These are phyloP conservation scores for Halcyon smyrnensis DNA, from an alignment of 2,797 vertebrate species.

Conservation along the genomic window DNA sequence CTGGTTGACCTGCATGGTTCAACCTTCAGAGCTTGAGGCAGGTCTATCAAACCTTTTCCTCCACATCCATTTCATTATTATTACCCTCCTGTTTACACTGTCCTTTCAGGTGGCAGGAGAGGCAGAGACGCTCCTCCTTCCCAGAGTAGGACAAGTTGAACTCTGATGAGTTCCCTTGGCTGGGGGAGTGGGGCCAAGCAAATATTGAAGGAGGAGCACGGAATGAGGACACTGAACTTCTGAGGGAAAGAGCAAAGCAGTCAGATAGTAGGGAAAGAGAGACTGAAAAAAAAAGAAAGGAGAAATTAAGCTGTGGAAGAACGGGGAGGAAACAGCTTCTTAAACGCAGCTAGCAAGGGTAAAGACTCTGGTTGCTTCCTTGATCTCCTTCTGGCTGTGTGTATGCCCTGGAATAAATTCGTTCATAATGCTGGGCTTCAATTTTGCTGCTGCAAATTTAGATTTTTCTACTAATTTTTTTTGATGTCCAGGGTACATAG, in stretches of 20 bases:
- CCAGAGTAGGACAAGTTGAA: not conserved
- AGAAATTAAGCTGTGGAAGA: not conserved
- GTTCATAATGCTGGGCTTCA: not conserved
- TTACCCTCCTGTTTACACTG: not conserved
- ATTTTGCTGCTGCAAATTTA: not conserved
- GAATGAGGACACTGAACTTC: accelerated
- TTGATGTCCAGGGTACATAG: not conserved
- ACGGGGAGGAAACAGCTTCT: not conserved
- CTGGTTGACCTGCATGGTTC: not conserved
- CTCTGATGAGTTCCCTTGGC: not conserved
- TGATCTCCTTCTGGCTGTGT: not conserved
- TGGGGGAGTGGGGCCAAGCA: not conserved
- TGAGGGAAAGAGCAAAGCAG: not conserved
- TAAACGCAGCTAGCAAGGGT: not conserved
- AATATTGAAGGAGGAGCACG: not conserved
- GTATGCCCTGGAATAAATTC: not conserved
- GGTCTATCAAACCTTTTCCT: not conserved
- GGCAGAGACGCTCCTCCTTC: not conserved
- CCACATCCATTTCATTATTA: not conserved
- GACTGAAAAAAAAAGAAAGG: not conserved
- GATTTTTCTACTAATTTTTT: not conserved
- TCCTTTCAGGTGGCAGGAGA: not conserved
- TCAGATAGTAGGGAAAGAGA: not conserved
- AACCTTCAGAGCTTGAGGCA: not conserved
- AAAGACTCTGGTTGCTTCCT: not conserved